Evolutionary conservation across 37 sponge, comb jelly and placozoan genomes (phyloP).

Genomic region (Aplysina aerophoba): DNA sequence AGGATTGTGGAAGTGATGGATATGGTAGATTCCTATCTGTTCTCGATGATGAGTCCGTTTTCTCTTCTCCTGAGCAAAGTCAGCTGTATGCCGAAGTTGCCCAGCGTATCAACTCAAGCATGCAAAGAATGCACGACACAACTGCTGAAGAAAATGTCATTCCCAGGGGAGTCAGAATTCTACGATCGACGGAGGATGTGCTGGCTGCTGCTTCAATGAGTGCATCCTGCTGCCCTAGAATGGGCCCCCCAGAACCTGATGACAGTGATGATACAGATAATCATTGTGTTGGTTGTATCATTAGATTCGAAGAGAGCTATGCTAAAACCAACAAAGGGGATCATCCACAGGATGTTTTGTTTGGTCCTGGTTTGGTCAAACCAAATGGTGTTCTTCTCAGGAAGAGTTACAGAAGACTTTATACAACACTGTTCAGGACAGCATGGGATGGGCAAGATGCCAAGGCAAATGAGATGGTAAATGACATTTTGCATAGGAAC

Average conservation of each 20-base stretch:
- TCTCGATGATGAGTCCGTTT: too few species aligned
- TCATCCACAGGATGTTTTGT: neutral
- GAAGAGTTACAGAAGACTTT: neutral
- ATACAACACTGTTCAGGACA: slow-evolving; percentile 43
- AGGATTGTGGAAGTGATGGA: neutral
- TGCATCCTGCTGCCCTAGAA: too few species aligned
- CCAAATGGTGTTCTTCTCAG: slow-evolving; percentile 28
- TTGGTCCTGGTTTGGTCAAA: slow-evolving; percentile 16
- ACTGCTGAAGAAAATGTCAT: neutral
- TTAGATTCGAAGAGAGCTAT: neutral
- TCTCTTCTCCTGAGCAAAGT: neutral
- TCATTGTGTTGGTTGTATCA: neutral
- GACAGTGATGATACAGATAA: neutral
- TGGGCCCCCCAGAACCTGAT: neutral
- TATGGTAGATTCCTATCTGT: neutral
- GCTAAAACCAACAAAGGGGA: neutral
- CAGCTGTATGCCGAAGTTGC: neutral
- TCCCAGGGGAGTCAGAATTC: too few species aligned
- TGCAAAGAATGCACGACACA: neutral
- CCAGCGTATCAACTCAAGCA: neutral
- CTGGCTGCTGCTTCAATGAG: too few species aligned
- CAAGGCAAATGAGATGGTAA: slow-evolving; percentile 5
- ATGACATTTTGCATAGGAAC: neutral
- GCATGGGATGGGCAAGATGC: slow-evolving; percentile 47
- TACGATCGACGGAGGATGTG: too few species aligned